phyloP scores from a whole-genome alignment of 2,113 vertebrate genomes.

The Passer montanus region DNA sequence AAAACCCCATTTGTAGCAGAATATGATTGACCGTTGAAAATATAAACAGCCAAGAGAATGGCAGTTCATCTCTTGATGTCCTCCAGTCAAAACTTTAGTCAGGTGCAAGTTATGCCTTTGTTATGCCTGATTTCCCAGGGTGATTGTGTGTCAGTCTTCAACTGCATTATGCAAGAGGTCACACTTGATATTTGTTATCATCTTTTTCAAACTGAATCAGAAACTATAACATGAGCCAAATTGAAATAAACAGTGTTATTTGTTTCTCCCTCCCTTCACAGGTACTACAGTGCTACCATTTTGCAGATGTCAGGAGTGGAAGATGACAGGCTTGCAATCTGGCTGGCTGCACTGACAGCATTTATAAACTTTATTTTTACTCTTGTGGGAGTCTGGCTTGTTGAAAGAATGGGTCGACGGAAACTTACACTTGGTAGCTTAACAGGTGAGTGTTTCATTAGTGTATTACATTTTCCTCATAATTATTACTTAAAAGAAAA shows the following conservation, averaged over 20 bases:
- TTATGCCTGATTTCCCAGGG: background rate
- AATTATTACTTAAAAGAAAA: background rate
- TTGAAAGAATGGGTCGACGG: slow-evolving; percentile 92
- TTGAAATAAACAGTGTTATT: background rate
- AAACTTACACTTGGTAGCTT: slow-evolving; percentile 91
- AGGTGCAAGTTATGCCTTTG: background rate
- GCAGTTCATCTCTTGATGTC: background rate
- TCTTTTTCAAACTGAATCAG: background rate
- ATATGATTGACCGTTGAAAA: background rate
- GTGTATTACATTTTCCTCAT: background rate
- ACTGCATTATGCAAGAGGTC: background rate
- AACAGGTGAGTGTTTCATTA: slow-evolving; percentile 76
- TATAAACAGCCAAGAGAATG: background rate
- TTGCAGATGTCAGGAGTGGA: slow-evolving; percentile 97
- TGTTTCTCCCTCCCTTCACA: slow-evolving; percentile 40
- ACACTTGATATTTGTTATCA: background rate
- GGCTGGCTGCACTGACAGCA: slow-evolving; percentile 90
- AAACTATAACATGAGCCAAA: background rate
- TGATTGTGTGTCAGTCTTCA: background rate
- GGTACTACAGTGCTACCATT: slow-evolving; percentile 99
- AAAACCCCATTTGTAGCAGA: background rate
- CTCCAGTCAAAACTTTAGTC: background rate
- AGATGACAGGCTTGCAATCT: slow-evolving; percentile 92
- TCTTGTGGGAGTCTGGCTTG: slow-evolving; percentile 94
- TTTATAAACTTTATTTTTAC: slow-evolving; percentile 98